Percentiles rank a stretch among this genome's conserved stretches.
Evolutionary conservation across 2,888 invertebrate species (phyloP).

Genomic region (Muscina levida): DNA sequence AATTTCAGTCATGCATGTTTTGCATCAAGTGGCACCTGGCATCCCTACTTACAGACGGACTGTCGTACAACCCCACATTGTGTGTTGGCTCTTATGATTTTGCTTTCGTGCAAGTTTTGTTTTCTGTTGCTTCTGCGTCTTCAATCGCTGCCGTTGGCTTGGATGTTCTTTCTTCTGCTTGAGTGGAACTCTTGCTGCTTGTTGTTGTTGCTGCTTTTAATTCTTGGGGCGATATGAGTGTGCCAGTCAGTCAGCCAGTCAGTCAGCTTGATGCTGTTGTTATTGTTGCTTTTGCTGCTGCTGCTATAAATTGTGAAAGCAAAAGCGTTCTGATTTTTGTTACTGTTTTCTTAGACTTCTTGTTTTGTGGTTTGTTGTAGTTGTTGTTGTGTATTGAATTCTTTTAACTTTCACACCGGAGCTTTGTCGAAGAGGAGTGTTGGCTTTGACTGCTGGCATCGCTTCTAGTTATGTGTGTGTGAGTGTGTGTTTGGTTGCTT

Average conservation of each 20-base stretch:
- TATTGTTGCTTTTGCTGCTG: background rate
- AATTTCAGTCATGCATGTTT: too few relatives aligned
- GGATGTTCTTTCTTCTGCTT: slow-evolving; percentile 60
- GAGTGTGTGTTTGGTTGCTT: slow-evolving; percentile 7
- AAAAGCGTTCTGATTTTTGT: slow-evolving; percentile 68
- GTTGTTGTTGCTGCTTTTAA: too few relatives aligned
- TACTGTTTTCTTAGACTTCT: slow-evolving; percentile 43
- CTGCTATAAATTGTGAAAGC: slow-evolving; percentile 67
- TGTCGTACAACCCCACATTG: background rate
- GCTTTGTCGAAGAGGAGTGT: slow-evolving; percentile 46
- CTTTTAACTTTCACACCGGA: slow-evolving; percentile 67
- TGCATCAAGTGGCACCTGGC: too few relatives aligned
- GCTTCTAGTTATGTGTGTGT: slow-evolving; percentile 37
- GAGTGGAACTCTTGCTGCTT: slow-evolving; percentile 12
- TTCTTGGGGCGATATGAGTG: slow-evolving; percentile 18
- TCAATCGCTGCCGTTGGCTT: slow-evolving; percentile 43
- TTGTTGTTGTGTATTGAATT: slow-evolving; percentile 50
- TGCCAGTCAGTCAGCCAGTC: background rate
- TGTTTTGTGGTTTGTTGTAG: slow-evolving; percentile 42
- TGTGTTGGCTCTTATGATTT: slow-evolving; percentile 28
- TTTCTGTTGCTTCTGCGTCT: background rate
- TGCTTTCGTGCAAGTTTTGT: slow-evolving; percentile 61
- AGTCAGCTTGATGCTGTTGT: slow-evolving; percentile 14
- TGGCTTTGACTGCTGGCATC: slow-evolving; percentile 35
- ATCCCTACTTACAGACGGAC: slow-evolving; percentile 3